phyloP scores from a whole-genome alignment of 1,140 invertebrate genomes.

The Diabrotica virgifera region DNA sequence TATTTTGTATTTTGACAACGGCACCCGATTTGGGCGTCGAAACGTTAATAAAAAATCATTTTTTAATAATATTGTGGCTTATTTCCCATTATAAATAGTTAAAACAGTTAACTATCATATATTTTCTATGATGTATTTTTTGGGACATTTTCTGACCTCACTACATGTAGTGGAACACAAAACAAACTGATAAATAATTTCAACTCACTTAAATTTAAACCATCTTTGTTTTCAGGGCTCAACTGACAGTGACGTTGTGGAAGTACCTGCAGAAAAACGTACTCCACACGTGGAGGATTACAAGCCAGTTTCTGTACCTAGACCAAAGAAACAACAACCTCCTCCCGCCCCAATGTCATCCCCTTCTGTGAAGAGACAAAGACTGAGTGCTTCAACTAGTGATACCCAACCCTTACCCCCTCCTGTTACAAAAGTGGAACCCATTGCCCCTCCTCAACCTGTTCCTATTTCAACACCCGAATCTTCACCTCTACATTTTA shows the following conservation, averaged over 20 bases:
- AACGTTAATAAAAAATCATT: no score
- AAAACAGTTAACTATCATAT: no score
- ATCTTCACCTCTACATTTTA: constrained; percentile 36
- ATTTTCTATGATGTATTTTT: not conserved
- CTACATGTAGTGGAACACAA: no score
- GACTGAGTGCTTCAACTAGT: constrained; percentile 27
- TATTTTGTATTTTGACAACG: no score
- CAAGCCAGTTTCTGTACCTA: constrained; percentile 25
- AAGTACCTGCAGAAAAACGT: constrained; percentile 25
- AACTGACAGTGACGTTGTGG: constrained; percentile 29
- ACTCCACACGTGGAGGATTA: constrained; percentile 23
- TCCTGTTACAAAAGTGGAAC: constrained; percentile 35
- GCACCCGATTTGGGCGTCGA: no score
- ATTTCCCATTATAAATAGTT: no score
- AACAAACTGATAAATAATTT: not conserved
- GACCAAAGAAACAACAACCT: constrained; percentile 33
- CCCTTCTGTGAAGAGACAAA: constrained; percentile 30
- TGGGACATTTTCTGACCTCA: constrained; percentile 14
- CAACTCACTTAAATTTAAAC: not conserved
- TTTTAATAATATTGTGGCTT: no score
- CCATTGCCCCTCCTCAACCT: constrained; percentile 13
- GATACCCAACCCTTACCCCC: constrained; percentile 28
- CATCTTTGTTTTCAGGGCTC: constrained; percentile 27
- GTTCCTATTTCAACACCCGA: constrained; percentile 11
- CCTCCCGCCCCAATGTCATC: constrained; percentile 20